Evolutionary conservation across 2,113 vertebrate genomes (phyloP).

Genomic region (Bothrops jararaca): DNA sequence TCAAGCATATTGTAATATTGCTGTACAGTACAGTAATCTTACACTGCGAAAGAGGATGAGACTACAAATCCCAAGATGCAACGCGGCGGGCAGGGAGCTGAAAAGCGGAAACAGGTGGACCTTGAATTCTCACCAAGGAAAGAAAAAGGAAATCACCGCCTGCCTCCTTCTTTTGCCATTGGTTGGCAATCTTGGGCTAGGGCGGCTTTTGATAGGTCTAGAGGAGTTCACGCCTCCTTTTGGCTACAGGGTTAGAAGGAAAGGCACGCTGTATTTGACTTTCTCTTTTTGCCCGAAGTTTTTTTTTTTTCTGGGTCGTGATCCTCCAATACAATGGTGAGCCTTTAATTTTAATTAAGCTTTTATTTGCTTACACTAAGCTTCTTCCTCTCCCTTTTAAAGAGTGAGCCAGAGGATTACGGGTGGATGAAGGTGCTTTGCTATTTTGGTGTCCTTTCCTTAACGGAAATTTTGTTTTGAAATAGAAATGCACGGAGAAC

Average conservation of each 20-base stretch:
- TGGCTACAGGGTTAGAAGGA: too few species aligned
- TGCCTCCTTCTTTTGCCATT: background rate
- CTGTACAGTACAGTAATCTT: background rate
- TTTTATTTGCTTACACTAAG: background rate
- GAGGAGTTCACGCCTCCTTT: too few species aligned
- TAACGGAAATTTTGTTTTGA: background rate
- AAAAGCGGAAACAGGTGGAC: background rate
- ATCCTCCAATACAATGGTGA: background rate
- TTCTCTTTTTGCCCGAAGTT: background rate
- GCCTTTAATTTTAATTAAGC: background rate
- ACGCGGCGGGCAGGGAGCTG: background rate
- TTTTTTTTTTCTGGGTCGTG: background rate
- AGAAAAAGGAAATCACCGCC: background rate
- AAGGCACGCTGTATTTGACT: too few species aligned
- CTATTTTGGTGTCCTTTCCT: background rate
- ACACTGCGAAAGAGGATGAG: background rate
- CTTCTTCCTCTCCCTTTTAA: background rate
- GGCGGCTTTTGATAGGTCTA: background rate
- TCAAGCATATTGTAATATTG: background rate
- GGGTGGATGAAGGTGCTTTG: background rate
- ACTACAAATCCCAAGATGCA: slow-evolving; percentile 52
- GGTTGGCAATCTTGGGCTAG: background rate
- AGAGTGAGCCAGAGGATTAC: background rate
- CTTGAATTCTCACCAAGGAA: background rate
- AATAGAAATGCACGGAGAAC: background rate